Conservation (phyloP, 23 tunicate genomes). For the Aplidium turbinatum region DNA sequence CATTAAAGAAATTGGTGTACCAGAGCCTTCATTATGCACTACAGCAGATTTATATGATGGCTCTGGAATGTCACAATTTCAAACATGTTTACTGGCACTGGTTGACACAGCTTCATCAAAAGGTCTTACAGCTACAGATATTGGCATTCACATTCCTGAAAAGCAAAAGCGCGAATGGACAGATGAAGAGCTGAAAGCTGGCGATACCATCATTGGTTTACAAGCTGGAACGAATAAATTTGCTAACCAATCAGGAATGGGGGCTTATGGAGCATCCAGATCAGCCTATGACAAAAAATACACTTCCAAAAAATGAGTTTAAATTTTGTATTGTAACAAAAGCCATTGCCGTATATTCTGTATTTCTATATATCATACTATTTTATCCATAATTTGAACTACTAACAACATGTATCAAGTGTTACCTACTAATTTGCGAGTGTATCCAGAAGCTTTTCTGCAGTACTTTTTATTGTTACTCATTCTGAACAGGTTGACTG, state of each 20-base stretch:
- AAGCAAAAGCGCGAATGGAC: slow-evolving; percentile 79
- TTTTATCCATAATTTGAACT: no score
- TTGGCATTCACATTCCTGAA: slow-evolving; percentile 65
- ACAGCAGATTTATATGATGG: slow-evolving; percentile 87
- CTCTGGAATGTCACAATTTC: slow-evolving; percentile 79
- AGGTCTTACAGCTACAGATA: slow-evolving; percentile 67
- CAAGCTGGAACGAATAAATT: slow-evolving; percentile 86
- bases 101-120: slow-evolving; percentile 63
- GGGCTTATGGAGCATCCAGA: slow-evolving; percentile 69
- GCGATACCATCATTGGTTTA: slow-evolving; percentile 71
- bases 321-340: no score
- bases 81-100: slow-evolving; percentile 53
- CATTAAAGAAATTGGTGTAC: slow-evolving; percentile 51
- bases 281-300: slow-evolving; percentile 68
- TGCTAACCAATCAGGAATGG: slow-evolving; percentile 82
- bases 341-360: no score
- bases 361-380: no score
- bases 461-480: no score
- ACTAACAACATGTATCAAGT: no score
- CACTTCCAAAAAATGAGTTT: slow-evolving; percentile 8
- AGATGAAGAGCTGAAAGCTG: slow-evolving; percentile 61
- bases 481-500: no score
- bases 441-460: no score
- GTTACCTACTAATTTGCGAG: no score
- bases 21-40: slow-evolving; percentile 60